Base-by-base conservation (phyloP, 2,888 invertebrate genomes). In the Troides aeacus region DNA sequence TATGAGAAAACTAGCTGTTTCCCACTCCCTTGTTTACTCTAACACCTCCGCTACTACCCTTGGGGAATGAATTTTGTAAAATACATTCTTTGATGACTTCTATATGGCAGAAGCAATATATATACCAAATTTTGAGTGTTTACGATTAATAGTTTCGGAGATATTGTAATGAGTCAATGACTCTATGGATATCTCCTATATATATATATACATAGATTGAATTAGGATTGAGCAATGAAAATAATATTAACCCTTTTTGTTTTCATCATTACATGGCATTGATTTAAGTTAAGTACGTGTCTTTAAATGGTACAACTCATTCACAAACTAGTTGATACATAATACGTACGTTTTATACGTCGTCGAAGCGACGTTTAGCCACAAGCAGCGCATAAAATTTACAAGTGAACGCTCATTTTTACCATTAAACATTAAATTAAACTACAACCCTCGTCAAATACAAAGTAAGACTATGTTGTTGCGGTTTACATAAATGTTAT, bases 361-460 rank as follows among this genome's bases (percentile, higher is more conserved):
- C 30, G 12, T 24, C 62, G 23, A 4, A 23, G 59, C 60, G 39
- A 56, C 4, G 58, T 68, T 17, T 56, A 24, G 12, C 59, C 58
- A 46, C 30, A 56, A 21, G 42, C 50, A 24, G 23, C 39, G 63
- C 59, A 66, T 70, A 70, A 66, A 66, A 62, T 66, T 70, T 64
- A 63, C 66, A 56, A 24, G 59, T 42, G 17, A 56, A 30, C 50
- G 70, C 66, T 66, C 59, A 63, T 66, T 66, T 66, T 63, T 63
- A 23, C n/a, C 56, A 60, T 42, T 66, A 63, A 70, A 66, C n/a
- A 39, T 56, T 30, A n/a, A 58, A 23, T 70, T 56, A 60, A 59
- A 46, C 15, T 46, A 15, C 46, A 46, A 66, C 60, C 56, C 66
- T 17, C 63, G 56, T 66, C 24, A 10, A 39, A 10, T 53, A 63